Evolutionary conservation across 2,888 invertebrate species (phyloP).

Genomic region (Sminthurides aquaticus): DNA sequence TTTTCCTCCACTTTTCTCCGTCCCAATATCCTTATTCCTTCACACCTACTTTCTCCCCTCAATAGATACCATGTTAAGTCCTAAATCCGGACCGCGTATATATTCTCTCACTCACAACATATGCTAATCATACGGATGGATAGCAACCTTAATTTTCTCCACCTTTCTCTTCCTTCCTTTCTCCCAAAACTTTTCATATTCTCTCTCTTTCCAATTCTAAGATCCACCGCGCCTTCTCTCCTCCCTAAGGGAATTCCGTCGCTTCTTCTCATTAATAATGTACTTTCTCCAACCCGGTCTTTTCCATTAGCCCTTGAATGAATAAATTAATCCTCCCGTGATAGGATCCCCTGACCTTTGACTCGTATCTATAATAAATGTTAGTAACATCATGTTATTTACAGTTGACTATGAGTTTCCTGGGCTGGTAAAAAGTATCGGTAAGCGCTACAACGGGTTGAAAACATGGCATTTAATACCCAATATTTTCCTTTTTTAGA

Average conservation of each 20-base stretch:
- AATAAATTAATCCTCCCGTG: background rate
- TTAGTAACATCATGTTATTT: too few species aligned
- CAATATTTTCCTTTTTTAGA: too few species aligned
- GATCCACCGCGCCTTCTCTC: too few species aligned
- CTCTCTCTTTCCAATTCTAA: too few species aligned
- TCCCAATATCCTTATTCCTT: too few species aligned
- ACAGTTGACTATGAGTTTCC: too few species aligned
- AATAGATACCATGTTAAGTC: background rate
- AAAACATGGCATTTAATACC: too few species aligned
- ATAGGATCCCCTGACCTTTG: background rate
- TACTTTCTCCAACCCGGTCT: background rate
- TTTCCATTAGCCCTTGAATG: background rate
- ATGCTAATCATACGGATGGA: background rate
- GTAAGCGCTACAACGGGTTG: too few species aligned
- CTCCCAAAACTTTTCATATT: background rate
- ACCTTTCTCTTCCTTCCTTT: background rate
- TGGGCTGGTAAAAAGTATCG: too few species aligned
- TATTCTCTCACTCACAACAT: too few species aligned
- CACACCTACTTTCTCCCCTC: background rate
- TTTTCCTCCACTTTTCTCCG: constrained; percentile 4
- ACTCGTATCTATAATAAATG: background rate
- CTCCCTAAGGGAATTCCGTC: too few species aligned
- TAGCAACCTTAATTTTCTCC: background rate
- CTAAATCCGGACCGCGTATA: too few species aligned
- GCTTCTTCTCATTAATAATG: background rate